Evolutionary conservation across 2,888 invertebrate genomes (phyloP).

Genomic region (Molorchus minor): DNA sequence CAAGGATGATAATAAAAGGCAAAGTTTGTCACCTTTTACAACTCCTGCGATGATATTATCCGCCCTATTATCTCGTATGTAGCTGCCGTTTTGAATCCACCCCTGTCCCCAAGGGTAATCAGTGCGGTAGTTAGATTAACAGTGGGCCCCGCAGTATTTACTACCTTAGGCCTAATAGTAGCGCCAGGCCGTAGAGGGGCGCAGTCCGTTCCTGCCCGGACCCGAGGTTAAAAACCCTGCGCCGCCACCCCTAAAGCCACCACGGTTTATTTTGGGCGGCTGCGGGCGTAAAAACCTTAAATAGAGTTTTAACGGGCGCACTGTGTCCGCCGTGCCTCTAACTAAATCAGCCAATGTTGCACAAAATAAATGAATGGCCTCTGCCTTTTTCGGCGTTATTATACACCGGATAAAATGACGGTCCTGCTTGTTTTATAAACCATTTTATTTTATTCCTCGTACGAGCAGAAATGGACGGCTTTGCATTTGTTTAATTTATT

Average conservation of each 20-base stretch:
- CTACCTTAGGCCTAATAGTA: slow-evolving; percentile 51
- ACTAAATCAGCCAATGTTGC: slow-evolving; percentile 51
- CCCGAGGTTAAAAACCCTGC: no score
- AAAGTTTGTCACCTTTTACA: slow-evolving; percentile 40
- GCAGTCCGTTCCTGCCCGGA: slow-evolving; percentile 35
- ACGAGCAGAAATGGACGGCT: slow-evolving; percentile 7
- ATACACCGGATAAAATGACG: slow-evolving; percentile 45
- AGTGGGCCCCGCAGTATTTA: slow-evolving; percentile 53
- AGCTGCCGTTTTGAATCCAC: slow-evolving; percentile 38
- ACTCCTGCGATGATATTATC: slow-evolving; percentile 37
- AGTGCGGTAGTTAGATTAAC: slow-evolving; percentile 50
- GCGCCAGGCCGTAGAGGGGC: slow-evolving; percentile 31
- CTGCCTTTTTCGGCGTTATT: slow-evolving; percentile 42
- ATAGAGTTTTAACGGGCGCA: slow-evolving; percentile 51
- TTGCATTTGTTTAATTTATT: slow-evolving; percentile 11
- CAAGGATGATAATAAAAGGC: slow-evolving; percentile 36
- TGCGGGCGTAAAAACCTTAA: slow-evolving; percentile 51
- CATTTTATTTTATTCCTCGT: slow-evolving; percentile 41
- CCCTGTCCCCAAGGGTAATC: slow-evolving; percentile 46
- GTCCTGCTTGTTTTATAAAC: slow-evolving; percentile 49
- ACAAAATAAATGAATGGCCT: slow-evolving; percentile 52
- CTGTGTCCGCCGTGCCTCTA: slow-evolving; percentile 41
- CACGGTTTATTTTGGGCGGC: slow-evolving; percentile 38
- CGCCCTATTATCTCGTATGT: slow-evolving; percentile 40
- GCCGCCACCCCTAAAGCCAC: slow-evolving; percentile 12